Evolutionary conservation across 2,888 invertebrate species (phyloP).

Genomic region (Watsonalla binaria): DNA sequence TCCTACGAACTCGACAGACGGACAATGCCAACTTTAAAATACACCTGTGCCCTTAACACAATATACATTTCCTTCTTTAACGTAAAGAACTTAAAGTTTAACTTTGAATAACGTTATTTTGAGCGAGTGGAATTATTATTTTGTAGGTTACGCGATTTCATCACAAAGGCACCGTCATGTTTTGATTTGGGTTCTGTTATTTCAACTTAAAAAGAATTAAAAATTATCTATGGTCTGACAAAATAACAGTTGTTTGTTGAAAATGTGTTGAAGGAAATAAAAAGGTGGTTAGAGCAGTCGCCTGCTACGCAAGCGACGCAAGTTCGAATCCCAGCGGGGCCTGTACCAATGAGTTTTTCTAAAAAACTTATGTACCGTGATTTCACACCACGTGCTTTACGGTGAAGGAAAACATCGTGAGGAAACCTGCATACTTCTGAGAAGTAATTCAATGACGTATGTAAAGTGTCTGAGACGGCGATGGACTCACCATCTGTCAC

Average conservation of each 20-base stretch:
- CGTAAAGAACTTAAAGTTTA: slow-evolving; percentile 6
- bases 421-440: too few species aligned
- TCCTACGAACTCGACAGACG: slow-evolving; percentile 50
- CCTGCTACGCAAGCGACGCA: too few species aligned
- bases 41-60: background rate
- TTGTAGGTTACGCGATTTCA: slow-evolving; percentile 30
- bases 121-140: slow-evolving; percentile 5
- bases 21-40: slow-evolving; percentile 22
- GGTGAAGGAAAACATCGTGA: too few species aligned
- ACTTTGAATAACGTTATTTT: slow-evolving; percentile 9
- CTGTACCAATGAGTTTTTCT: too few species aligned
- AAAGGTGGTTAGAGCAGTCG: background rate
- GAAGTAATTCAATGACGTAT: too few species aligned
- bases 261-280: background rate
- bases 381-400: too few species aligned
- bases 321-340: too few species aligned
- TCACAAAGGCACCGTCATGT: slow-evolving; percentile 44
- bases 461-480: too few species aligned
- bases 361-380: too few species aligned
- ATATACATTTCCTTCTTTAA: slow-evolving; percentile 12
- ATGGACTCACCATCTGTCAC: too few species aligned
- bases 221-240: slow-evolving; percentile 22
- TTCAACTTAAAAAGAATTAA: slow-evolving; percentile 33
- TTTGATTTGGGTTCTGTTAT: slow-evolving; percentile 60
- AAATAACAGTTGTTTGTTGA: slow-evolving; percentile 29